Conservation (phyloP, 2,888 invertebrate species). For the Sisyra terminalis region DNA sequence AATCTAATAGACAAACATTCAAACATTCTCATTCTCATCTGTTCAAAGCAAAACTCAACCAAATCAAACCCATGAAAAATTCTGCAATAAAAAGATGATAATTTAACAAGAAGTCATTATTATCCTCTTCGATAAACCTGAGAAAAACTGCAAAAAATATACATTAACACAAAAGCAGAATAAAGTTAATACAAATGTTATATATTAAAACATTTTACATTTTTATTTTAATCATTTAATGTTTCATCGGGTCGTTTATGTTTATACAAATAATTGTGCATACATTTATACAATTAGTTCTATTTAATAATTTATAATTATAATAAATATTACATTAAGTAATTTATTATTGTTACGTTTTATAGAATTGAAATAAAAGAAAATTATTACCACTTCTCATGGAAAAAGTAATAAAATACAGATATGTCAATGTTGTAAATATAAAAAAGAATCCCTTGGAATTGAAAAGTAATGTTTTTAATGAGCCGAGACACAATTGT, state of each 20-base stretch:
- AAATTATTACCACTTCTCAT: slow-evolving; percentile 2
- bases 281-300: slow-evolving; percentile 6
- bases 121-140: too few species aligned
- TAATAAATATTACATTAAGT: slow-evolving; percentile 1
- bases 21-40: background rate
- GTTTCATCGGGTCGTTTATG: slow-evolving; percentile 14
- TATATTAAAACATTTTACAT: slow-evolving; percentile 17
- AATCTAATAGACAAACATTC: slow-evolving; percentile 2
- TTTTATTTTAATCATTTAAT: slow-evolving; percentile 13
- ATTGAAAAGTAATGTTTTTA: too few species aligned
- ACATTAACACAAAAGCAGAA: background rate
- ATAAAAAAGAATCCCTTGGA: too few species aligned
- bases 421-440: too few species aligned
- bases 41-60: background rate
- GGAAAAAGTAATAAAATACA: background rate
- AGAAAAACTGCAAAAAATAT: background rate
- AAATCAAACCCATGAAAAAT: background rate
- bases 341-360: background rate
- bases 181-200: slow-evolving; percentile 1
- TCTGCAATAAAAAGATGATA: slow-evolving; percentile 3
- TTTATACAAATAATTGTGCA: slow-evolving; percentile 11
- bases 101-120: too few species aligned
- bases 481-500: too few species aligned
- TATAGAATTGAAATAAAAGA: background rate
- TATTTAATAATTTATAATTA: slow-evolving; percentile 4